Conservation (phyloP, 2,797 vertebrate species). For the Enteromius mattozi region DNA sequence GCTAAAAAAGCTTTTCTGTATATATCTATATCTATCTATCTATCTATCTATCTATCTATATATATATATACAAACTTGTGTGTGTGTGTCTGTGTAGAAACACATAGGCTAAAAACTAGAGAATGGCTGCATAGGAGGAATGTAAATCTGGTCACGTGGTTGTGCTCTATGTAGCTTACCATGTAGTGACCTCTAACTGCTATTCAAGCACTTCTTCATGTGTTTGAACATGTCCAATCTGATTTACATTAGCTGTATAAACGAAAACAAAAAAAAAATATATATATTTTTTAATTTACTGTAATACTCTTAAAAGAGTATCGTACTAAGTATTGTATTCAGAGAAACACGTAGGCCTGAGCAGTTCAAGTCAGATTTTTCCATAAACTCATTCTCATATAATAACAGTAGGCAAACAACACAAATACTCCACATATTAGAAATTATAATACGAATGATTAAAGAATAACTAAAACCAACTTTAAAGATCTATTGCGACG, state of each 20-base stretch:
- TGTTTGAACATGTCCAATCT: not conserved
- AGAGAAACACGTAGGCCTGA: not conserved
- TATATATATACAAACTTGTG: no score
- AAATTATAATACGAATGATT: not conserved
- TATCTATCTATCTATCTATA: no score
- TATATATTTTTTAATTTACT: not conserved
- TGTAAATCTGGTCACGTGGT: constrained; percentile 46
- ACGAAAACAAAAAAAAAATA: no score
- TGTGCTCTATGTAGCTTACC: not conserved
- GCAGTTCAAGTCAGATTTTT: not conserved
- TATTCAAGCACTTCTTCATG: constrained; percentile 10
- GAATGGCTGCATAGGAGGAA: constrained; percentile 20
- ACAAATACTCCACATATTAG: not conserved
- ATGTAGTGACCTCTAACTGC: constrained; percentile 3
- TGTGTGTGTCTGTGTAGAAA: not conserved
- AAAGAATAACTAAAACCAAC: not conserved
- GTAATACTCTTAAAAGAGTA: not conserved
- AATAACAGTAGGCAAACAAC: not conserved
- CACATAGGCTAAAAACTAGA: constrained; percentile 14
- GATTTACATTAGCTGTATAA: not conserved
- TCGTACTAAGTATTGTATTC: not conserved
- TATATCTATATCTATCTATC: no score
- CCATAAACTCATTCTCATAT: not conserved
- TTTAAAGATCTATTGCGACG: not conserved
- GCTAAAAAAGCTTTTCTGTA: not conserved